Base-by-base conservation (phyloP, 2,797 vertebrate species). In the Scolopax rusticola region DNA sequence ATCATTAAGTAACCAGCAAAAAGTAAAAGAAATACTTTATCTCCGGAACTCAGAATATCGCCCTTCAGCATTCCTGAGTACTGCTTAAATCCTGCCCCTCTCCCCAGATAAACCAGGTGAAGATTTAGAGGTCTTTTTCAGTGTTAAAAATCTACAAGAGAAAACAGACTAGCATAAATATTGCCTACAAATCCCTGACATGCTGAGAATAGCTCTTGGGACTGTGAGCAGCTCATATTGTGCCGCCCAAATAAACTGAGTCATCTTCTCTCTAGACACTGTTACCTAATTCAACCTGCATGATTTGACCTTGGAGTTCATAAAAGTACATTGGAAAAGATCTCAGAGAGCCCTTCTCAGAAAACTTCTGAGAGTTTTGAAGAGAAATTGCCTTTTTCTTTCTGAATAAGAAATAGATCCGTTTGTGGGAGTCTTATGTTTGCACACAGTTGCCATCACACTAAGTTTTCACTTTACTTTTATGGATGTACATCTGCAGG, bases 251-350 rank as follows among this genome's bases (percentile, higher is more conserved):
- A 94, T 84, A 93, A 85, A 95, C 91, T 89, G 94, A 96, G 85
- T 93, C 92, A 93, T 95, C 50, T 38, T 87, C 87, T 92, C 95
- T 91, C 75, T 93, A 96, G 91, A 93, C 60, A 67, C 82, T 75
- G 45, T 90, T 91, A 92, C 79, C 71, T 70, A 93, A 94, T 88
- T 91, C 84, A 95, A 70, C 65, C 82, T 94, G 83, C 65, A 45
- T 65, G 50, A 86, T 73, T 90, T 93, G 89, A 96, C 95, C 95
- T 96, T 96, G 87, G 50, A 93, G 54, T 88, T 91, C 65, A 69
- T 86, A 90, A 86, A 83, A 81, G n/a, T 75, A 40, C 76, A 87
- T 9, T 59, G 41, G 38, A 87, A 92, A 88, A 85, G 6, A 80
- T 43, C 53, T 83, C 53, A 20, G 47, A 60, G 47, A 36, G 8